Conservation (phyloP, 2,888 invertebrate species). For the Epinotia brunnichana region DNA sequence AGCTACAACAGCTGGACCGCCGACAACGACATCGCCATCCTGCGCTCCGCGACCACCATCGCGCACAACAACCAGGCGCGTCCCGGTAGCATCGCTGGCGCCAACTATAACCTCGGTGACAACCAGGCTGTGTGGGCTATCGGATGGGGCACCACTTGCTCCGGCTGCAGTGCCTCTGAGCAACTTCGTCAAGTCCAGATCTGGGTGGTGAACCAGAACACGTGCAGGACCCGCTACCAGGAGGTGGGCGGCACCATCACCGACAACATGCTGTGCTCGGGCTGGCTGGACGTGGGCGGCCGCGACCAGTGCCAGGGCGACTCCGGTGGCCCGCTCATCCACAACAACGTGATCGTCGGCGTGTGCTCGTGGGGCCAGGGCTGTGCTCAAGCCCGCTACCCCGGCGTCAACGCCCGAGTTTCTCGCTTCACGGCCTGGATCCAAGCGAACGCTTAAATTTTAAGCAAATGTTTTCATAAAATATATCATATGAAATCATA, state of each 20-base stretch:
- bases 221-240: conserved; percentile 53
- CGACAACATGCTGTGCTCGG: conserved; percentile 49
- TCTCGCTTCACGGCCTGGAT: conserved; percentile 58
- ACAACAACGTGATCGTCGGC: conserved; percentile 58
- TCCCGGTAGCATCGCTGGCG: conserved; percentile 47
- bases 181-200: conserved; percentile 60
- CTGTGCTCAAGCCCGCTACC: conserved; percentile 55
- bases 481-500: background rate
- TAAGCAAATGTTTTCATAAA: background rate
- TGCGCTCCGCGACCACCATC: conserved; percentile 49
- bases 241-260: conserved; percentile 47
- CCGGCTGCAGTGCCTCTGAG: conserved; percentile 45
- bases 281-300: conserved; percentile 49
- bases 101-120: conserved; percentile 48
- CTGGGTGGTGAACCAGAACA: conserved; percentile 54
- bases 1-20: conserved; percentile 50
- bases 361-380: conserved; percentile 57
- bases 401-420: conserved; percentile 60
- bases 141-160: conserved; percentile 58
- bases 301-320: conserved; percentile 50
- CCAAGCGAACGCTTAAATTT: conserved; percentile 52
- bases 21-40: conserved; percentile 56
- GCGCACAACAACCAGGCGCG: conserved; percentile 43
- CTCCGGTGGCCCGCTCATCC: conserved; percentile 61
- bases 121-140: conserved; percentile 52